Percentiles rank a stretch among this genome's conserved stretches.
Evolutionary conservation across 2,888 invertebrate genomes (phyloP).

Genomic region (Drosophila fungiperda): DNA sequence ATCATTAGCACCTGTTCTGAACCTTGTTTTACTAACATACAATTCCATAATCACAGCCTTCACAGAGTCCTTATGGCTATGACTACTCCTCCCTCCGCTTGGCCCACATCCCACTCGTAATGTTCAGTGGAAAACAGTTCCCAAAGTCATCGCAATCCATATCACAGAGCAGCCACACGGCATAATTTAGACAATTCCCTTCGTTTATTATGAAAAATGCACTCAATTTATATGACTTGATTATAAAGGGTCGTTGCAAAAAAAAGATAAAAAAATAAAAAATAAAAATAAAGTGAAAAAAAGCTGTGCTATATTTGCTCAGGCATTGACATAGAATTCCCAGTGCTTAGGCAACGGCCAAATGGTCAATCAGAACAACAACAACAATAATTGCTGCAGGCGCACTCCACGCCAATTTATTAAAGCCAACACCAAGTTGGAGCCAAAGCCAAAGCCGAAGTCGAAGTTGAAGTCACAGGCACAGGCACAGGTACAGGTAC

Average conservation of each 20-base stretch:
- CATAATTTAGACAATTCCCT: constrained; percentile 79
- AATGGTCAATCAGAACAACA: constrained; percentile 34
- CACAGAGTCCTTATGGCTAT: not conserved
- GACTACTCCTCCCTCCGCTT: not conserved
- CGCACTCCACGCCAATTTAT: constrained; percentile 80
- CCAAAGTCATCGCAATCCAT: constrained; percentile 13
- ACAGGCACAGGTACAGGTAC: constrained; percentile 15
- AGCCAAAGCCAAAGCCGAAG: constrained; percentile 22
- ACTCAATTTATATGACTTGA: constrained; percentile 80
- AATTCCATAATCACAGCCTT: not conserved
- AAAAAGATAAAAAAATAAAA: not conserved
- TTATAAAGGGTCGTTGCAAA: constrained; percentile 65
- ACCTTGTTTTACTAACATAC: not conserved
- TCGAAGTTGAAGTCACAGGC: not conserved
- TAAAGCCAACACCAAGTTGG: constrained; percentile 73
- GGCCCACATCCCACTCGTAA: constrained; percentile 43
- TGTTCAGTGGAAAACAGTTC: constrained; percentile 14
- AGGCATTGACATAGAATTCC: constrained; percentile 64
- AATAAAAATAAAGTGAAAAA: not conserved
- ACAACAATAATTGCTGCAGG: constrained; percentile 60
- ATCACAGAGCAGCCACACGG: constrained; percentile 44
- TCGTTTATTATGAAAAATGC: constrained; percentile 78
- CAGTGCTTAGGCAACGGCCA: constrained; percentile 43
- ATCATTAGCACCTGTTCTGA: not conserved
- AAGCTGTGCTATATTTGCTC: constrained; percentile 63